Conservation (phyloP, 2,113 vertebrate species). For the Silurus asotus region DNA sequence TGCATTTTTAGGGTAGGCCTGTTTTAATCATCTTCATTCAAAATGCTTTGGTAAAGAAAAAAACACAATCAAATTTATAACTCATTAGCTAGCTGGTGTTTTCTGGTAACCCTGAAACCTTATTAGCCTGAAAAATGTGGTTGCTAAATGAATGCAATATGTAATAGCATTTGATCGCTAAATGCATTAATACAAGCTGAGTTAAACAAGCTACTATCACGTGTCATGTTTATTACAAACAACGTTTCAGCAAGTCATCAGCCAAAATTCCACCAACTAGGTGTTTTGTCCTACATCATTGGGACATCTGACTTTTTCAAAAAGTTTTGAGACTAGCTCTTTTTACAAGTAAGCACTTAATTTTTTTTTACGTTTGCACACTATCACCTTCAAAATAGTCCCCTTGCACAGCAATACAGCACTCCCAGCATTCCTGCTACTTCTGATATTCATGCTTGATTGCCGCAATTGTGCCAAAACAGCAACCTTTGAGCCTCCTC, state of each 20-base stretch:
- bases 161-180: neutral
- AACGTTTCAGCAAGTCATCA: neutral
- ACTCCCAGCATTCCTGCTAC: no score
- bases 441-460: no score
- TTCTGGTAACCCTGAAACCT: neutral
- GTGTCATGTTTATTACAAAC: neutral
- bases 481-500: no score
- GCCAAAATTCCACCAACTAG: neutral
- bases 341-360: no score
- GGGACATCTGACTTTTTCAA: no score
- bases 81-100: neutral
- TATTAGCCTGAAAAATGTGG: neutral
- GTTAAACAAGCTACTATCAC: neutral
- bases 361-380: no score
- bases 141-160: neutral
- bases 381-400: no score
- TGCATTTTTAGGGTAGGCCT: neutral
- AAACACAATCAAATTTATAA: neutral
- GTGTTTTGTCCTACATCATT: neutral
- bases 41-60: neutral
- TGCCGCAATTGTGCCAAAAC: no score
- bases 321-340: no score
- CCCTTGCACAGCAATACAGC: no score
- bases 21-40: neutral
- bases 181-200: slow-evolving; percentile 8